A percentile compares a stretch with the other conserved stretches of the same genome.
These are phyloP conservation scores for Lordiphosa fenestrarum DNA, from an alignment of 2,888 invertebrate species.

Conservation along the genomic window DNA sequence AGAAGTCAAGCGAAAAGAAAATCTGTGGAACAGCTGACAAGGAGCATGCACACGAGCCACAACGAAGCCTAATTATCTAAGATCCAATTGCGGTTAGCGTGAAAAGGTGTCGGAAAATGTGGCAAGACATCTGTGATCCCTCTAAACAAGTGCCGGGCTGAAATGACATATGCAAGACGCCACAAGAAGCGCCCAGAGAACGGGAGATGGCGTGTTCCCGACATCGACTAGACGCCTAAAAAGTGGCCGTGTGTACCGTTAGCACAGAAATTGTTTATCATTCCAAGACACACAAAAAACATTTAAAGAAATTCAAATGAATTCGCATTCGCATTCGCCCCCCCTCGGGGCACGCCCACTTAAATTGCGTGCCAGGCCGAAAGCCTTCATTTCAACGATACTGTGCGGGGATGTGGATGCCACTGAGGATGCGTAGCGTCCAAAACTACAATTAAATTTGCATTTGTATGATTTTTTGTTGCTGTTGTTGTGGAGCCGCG, in stretches of 20 bases:
- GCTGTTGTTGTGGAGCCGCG: slow-evolving; percentile 56
- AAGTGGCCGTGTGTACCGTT: slow-evolving; percentile 55
- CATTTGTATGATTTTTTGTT: slow-evolving; percentile 76
- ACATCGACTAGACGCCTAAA: slow-evolving; percentile 12
- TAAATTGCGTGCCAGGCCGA: slow-evolving; percentile 78
- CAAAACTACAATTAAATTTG: slow-evolving; percentile 79
- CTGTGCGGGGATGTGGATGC: slow-evolving; percentile 45
- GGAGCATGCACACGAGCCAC: slow-evolving; percentile 47
- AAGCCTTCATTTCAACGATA: slow-evolving; percentile 74
- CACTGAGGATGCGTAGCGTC: slow-evolving; percentile 41
- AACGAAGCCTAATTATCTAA: slow-evolving; percentile 45
- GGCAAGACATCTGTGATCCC: slow-evolving; percentile 43
- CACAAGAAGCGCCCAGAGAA: slow-evolving; percentile 13
- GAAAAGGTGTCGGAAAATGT: slow-evolving; percentile 31
- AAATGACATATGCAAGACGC: slow-evolving; percentile 66
- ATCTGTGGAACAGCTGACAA: slow-evolving; percentile 64
- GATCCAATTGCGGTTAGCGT: slow-evolving; percentile 55
- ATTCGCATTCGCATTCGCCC: slow-evolving; percentile 57
- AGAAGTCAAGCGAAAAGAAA: slow-evolving; percentile 37
- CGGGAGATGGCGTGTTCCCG: slow-evolving; percentile 44
- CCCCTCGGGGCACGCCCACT: slow-evolving; percentile 74
- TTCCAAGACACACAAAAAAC: slow-evolving; percentile 30
- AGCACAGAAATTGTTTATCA: slow-evolving; percentile 20
- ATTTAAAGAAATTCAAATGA: slow-evolving; percentile 75
- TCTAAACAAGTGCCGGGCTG: slow-evolving; percentile 48